A percentile compares a stretch with the other conserved stretches of the same genome.
These are phyloP conservation scores for Passer domesticus DNA, from an alignment of 2,113 vertebrate species.

Conservation along the genomic window DNA sequence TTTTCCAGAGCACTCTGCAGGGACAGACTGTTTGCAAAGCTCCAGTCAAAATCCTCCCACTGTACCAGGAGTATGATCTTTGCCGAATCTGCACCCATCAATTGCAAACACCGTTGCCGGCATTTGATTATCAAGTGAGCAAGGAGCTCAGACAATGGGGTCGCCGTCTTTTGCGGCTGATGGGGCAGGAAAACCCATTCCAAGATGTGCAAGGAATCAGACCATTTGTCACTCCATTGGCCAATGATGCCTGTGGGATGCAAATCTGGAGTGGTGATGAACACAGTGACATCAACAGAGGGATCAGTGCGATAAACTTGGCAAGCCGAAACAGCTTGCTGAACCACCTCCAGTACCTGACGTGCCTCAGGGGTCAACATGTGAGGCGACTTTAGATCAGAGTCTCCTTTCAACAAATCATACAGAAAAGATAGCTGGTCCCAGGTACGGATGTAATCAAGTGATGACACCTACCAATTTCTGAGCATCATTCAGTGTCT, in stretches of 20 bases:
- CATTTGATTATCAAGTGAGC: not conserved
- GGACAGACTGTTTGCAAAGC: not conserved
- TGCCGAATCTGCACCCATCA: not conserved
- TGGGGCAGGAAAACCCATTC: not conserved
- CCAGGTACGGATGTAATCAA: no score
- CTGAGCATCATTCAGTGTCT: no score
- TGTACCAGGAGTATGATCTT: no score
- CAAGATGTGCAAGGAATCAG: not conserved
- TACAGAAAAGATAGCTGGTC: no score
- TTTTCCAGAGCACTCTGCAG: not conserved
- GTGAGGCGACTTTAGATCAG: no score
- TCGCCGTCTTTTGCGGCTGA: not conserved
- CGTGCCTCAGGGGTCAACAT: no score
- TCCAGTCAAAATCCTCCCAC: not conserved
- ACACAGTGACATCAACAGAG: not conserved
- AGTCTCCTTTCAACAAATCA: no score
- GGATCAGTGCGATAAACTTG: not conserved
- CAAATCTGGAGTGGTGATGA: not conserved
- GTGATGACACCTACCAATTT: no score
- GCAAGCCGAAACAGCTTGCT: not conserved
- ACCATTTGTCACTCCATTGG: not conserved
- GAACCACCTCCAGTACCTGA: no score
- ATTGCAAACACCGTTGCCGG: not conserved
- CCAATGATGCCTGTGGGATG: not conserved
- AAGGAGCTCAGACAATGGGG: not conserved